Base-by-base conservation (phyloP, 2,797 vertebrate species). In the Echeneis naucrates region DNA sequence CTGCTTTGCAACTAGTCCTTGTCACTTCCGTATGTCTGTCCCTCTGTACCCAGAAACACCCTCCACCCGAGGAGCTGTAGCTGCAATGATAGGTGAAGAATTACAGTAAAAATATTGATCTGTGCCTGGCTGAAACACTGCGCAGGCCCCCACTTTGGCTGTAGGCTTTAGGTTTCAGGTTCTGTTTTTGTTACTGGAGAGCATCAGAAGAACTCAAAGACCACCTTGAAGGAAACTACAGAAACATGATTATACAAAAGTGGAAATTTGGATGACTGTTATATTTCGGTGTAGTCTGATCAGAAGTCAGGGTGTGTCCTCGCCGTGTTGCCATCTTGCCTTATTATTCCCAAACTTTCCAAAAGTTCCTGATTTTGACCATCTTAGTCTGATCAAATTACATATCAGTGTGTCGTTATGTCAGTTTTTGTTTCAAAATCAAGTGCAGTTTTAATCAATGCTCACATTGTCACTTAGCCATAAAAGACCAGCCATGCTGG, bases 71-170 rank as follows among this genome's bases (percentile, higher is more conserved):
- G 44, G 68, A 75, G 67, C 70, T 61, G 32, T 12, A 56, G 78
- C 64, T 67, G 52, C 72, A 69, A 81, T 75, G 68, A 67, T 8
- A 50, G 30, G 42, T 87, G 84, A 80, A 76, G 75, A 86, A 80
- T 84, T 87, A 85, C 83, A 82, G 80, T 68, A 48, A 79, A 83
- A 91, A 86, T 88, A 89, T 91, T 85, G 85, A 89, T 89, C 83
- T 79, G 75, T 10, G 57, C 62, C 62, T 44, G 77, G 42, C 64
- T 67, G 56, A 55, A 79, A 81, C 73, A 54, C 48, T 69, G 57
- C 76, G 48, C 65, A 83, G 75, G 65, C 72, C 77, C 48, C 40
- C 1, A 8, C 26, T 17, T 51, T 21, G 59, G 62, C 80, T 59
- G 73, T 61, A 10, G 70, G 59, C 59, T 78, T 66, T 61, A 13